A percentile compares a stretch with the other conserved stretches of the same genome.
Conservation (phyloP, 2,888 invertebrate genomes). For the Torymus aiolomorphi region DNA sequence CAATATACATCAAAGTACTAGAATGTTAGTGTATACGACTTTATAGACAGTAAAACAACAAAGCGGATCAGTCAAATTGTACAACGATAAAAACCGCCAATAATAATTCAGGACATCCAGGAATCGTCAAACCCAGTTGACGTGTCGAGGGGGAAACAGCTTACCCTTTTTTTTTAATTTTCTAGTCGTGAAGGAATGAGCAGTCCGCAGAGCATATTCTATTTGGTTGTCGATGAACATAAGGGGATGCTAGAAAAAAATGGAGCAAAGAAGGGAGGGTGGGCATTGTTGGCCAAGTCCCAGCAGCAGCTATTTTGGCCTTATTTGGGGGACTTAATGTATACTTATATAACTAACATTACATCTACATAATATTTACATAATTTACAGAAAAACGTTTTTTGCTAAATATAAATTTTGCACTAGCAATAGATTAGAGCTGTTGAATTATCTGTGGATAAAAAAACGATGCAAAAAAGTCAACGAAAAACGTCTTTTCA, state of each 20-base stretch:
- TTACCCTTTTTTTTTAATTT: slow-evolving; percentile 8
- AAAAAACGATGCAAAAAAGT: background rate
- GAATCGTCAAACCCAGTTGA: background rate
- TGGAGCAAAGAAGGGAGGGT: background rate
- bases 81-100: background rate
- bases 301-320: background rate
- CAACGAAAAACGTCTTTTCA: slow-evolving; percentile 21
- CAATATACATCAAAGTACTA: too few species aligned
- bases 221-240: background rate
- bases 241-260: slow-evolving; percentile 21
- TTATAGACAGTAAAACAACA: too few species aligned
- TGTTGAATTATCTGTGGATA: background rate
- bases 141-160: background rate
- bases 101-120: background rate
- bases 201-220: slow-evolving; percentile 24
- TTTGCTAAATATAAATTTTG: background rate
- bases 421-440: too few species aligned
- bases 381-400: background rate
- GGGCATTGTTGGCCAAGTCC: background rate
- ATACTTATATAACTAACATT: too few species aligned
- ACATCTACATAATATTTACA: slow-evolving; percentile 1
- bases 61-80: background rate
- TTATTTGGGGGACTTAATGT: background rate
- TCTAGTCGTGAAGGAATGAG: background rate
- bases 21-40: too few species aligned